Conservation (phyloP, 2,797 vertebrate species). For the Peromyscus melanophrys region DNA sequence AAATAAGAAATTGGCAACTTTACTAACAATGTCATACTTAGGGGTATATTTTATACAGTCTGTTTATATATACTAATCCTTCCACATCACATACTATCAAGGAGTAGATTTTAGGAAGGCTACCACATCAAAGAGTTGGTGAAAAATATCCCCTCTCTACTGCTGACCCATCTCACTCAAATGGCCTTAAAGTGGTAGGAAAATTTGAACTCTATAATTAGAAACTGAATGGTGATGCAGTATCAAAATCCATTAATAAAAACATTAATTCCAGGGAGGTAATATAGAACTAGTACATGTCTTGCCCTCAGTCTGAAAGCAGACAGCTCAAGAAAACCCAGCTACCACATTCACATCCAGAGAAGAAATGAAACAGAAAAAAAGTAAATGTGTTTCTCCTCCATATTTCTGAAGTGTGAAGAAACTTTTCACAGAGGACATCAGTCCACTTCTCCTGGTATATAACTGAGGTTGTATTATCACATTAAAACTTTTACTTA, state of each 20-base stretch:
- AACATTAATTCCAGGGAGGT: background rate
- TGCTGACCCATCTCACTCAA: background rate
- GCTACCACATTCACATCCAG: background rate
- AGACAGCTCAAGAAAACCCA: constrained; percentile 1
- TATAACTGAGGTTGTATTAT: background rate
- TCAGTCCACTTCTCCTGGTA: background rate
- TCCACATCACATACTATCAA: background rate
- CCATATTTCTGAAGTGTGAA: background rate
- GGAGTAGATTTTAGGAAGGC: background rate
- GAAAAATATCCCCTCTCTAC: no score
- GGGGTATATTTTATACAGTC: background rate
- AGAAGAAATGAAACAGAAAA: background rate
- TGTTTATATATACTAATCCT: background rate
- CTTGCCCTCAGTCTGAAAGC: background rate
- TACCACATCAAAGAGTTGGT: no score
- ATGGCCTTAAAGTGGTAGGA: background rate
- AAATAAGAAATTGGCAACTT: constrained; percentile 30
- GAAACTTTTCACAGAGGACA: background rate
- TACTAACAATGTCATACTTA: background rate
- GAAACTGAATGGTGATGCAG: background rate
- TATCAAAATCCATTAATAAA: background rate
- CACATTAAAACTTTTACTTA: background rate
- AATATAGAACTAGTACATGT: background rate
- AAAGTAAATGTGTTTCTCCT: background rate
- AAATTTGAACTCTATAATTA: background rate